Conservation (phyloP, 1,140 invertebrate species). For the Musca domestica region DNA sequence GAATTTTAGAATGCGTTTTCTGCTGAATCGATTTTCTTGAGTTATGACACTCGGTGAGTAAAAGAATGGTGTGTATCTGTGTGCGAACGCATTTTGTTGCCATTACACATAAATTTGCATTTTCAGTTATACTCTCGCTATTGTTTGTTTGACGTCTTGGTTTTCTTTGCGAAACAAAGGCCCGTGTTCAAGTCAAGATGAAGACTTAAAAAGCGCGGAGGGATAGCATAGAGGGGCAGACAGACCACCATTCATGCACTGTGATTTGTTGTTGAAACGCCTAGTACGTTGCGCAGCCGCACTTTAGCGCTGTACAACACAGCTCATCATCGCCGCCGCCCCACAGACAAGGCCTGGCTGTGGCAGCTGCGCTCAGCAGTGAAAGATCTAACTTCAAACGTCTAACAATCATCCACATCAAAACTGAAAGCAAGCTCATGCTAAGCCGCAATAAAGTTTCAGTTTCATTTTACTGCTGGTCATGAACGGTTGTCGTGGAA, state of each 20-base stretch:
- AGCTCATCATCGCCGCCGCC: no score
- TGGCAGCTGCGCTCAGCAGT: no score
- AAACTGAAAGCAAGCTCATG: background rate
- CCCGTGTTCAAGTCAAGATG: background rate
- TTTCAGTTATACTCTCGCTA: background rate
- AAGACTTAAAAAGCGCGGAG: background rate
- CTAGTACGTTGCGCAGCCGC: background rate
- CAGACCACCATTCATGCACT: background rate
- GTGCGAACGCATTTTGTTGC: no score
- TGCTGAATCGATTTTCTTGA: no score
- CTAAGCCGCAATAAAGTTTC: conserved; percentile 13
- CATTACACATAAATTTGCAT: conserved; percentile 10
- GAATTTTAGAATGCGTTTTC: no score
- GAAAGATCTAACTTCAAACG: background rate
- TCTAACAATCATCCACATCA: background rate
- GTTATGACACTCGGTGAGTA: no score
- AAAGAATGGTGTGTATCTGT: no score
- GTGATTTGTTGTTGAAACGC: background rate
- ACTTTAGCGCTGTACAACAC: background rate
- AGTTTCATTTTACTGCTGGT: conserved; percentile 21
- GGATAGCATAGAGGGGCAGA: background rate
- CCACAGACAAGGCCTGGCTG: no score
- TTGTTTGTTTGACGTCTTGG: background rate
- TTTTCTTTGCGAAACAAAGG: conserved; percentile 17
- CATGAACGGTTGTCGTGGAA: conserved; percentile 20